phyloP scores from a whole-genome alignment of 2,888 invertebrate genomes.

The Dioctria rufipes region DNA sequence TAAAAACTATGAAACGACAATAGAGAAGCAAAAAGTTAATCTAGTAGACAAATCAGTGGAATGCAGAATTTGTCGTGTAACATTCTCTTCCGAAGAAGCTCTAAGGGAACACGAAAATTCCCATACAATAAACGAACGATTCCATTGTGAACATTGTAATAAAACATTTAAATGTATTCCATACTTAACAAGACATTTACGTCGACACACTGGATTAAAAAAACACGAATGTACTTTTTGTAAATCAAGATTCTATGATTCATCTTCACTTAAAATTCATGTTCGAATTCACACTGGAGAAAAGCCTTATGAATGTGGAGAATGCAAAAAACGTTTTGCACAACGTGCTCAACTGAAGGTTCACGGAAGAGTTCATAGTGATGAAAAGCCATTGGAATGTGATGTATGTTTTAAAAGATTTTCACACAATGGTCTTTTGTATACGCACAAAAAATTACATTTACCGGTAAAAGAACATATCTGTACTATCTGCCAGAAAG shows the following conservation, averaged over 20 bases:
- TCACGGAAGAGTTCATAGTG: conserved; percentile 45
- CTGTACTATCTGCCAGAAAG: conserved; percentile 50
- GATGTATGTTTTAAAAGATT: conserved; percentile 52
- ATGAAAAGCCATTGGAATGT: conserved; percentile 44
- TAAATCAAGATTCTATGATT: conserved; percentile 33
- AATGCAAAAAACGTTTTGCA: conserved; percentile 35
- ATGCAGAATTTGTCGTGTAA: neutral
- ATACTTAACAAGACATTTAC: conserved; percentile 50
- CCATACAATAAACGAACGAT: conserved; percentile 32
- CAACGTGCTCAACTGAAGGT: conserved; percentile 42
- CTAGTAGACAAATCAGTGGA: neutral
- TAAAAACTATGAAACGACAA: neutral
- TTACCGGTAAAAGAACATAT: conserved; percentile 43
- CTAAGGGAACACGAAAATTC: conserved; percentile 66
- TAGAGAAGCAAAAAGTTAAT: neutral
- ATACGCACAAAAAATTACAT: conserved; percentile 53
- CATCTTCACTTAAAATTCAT: conserved; percentile 13
- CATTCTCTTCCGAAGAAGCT: conserved; percentile 54
- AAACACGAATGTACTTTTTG: conserved; percentile 32
- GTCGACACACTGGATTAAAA: conserved; percentile 38
- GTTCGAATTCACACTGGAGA: neutral
- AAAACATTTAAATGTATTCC: conserved; percentile 31
- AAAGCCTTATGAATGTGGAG: conserved; percentile 49
- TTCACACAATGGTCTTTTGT: conserved; percentile 36
- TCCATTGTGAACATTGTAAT: conserved; percentile 61